Conservation (phyloP, 2,113 vertebrate species). For the Spilogale gracilis region DNA sequence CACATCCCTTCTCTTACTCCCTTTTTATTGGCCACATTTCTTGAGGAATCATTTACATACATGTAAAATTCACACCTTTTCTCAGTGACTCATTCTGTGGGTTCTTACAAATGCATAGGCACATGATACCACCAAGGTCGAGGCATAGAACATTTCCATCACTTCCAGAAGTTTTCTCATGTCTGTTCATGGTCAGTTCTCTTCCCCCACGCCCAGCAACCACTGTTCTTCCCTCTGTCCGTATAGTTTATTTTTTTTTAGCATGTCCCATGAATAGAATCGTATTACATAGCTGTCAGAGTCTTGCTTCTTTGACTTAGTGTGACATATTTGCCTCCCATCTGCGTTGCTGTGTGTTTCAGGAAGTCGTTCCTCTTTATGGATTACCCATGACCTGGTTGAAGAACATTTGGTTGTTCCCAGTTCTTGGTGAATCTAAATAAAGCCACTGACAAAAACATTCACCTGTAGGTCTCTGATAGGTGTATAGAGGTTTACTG, state of each 20-base stretch:
- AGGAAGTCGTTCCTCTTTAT: background rate
- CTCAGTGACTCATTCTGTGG: background rate
- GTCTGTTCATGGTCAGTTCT: background rate
- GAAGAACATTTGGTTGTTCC: background rate
- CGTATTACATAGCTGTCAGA: background rate
- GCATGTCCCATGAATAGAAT: background rate
- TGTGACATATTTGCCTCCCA: background rate
- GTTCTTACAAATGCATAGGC: background rate
- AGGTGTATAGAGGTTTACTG: background rate
- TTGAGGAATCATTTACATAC: background rate
- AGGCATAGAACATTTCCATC: background rate
- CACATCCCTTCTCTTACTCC: background rate
- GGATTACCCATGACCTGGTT: background rate
- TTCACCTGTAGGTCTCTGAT: background rate
- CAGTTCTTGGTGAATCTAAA: conserved; percentile 18
- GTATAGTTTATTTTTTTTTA: conserved; percentile 7
- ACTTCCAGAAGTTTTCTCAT: background rate
- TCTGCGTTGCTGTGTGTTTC: background rate
- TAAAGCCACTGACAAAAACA: conserved; percentile 49
- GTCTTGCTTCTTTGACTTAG: background rate
- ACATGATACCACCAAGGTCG: background rate
- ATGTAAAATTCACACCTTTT: conserved; percentile 14
- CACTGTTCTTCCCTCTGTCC: background rate
- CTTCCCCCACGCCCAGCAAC: background rate
- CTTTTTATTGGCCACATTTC: background rate